Evolutionary conservation across 92 coral and sea anemone species (phyloP).

Genomic region (Bergia sp.): DNA sequence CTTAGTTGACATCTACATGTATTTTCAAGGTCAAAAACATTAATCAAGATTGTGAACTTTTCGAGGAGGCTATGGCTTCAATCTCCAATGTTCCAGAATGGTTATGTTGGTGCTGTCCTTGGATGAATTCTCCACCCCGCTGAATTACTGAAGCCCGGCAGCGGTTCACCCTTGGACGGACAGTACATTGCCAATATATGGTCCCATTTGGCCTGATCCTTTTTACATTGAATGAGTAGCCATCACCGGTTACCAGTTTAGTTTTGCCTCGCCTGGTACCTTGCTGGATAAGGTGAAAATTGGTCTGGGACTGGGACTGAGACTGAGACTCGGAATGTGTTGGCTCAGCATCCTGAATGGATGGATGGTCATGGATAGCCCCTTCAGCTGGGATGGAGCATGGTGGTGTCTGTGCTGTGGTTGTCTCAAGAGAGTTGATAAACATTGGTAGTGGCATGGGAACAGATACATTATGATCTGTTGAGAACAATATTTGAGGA

Average conservation of each 20-base stretch:
- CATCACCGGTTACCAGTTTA: not conserved
- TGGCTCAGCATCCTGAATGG: not conserved
- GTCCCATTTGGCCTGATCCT: not conserved
- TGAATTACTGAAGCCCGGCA: not conserved
- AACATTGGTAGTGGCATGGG: not conserved
- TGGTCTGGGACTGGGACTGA: not conserved
- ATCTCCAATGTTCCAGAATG: not conserved
- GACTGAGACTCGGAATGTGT: not conserved
- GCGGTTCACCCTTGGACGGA: not conserved
- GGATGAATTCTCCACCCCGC: not conserved
- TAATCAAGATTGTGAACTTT: no score
- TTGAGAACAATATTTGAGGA: conserved; percentile 9
- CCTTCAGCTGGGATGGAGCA: not conserved
- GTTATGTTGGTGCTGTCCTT: not conserved
- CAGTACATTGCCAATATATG: not conserved
- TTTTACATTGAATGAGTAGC: conserved; percentile 6
- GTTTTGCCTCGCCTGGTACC: conserved; percentile 1
- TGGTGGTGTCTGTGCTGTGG: not conserved
- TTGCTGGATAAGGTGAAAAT: not conserved
- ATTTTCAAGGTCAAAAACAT: no score
- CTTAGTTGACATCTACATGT: no score
- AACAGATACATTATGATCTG: conserved; percentile 12
- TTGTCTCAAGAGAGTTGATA: not conserved
- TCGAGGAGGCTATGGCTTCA: no score
- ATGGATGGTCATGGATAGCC: not conserved